Base-by-base conservation (phyloP, 2,113 vertebrate genomes). In the Nothobranchius furzeri region DNA sequence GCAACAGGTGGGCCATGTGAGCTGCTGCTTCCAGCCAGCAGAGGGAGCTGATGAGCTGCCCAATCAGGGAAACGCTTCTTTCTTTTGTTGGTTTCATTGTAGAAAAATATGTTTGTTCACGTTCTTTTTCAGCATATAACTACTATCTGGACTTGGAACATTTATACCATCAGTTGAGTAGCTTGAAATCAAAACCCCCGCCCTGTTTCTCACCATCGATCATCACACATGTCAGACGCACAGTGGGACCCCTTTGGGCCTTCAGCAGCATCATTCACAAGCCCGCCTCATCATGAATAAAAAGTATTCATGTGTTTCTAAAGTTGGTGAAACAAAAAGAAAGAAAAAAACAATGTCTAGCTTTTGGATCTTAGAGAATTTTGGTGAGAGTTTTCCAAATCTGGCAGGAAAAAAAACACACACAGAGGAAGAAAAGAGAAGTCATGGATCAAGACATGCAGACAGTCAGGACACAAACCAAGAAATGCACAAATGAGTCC, bases 1-100 rank as follows among this genome's bases (percentile, higher is more conserved):
- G 86, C 92, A 93, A 93, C 92, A 93, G 92, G 92, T 93, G 86
- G 86, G 68, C 53, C 43, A 0, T 56, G 3, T 48, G 83, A 40
- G 76, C 83, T 56, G 45, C 46, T 30, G 1, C 36, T 30, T 62
- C 49, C 70, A 3, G 74, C 75, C 93, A 91, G 82, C 69, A 92
- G 93, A 89, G 90, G 88, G 90, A 24, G 60, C 43, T 47, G 64
- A 79, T 88, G 86, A 85, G 88, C 92, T 81, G 78, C 80, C 36
- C 37, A 52, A 7, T 61, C 65, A 55, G 30, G 58, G 68, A 67
- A 40, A 40, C 6, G 30, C 30, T 30, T 30, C 1, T 30, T 76
- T 82, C 65, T 73, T 90, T 90, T 87, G 87, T 87, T 90, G 60
- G 52, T 55, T 49, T 75, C 59, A 66, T 57, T 45, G 42, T 6